Conservation (phyloP, 2,888 invertebrate species). For the Aspidapion aeneum region DNA sequence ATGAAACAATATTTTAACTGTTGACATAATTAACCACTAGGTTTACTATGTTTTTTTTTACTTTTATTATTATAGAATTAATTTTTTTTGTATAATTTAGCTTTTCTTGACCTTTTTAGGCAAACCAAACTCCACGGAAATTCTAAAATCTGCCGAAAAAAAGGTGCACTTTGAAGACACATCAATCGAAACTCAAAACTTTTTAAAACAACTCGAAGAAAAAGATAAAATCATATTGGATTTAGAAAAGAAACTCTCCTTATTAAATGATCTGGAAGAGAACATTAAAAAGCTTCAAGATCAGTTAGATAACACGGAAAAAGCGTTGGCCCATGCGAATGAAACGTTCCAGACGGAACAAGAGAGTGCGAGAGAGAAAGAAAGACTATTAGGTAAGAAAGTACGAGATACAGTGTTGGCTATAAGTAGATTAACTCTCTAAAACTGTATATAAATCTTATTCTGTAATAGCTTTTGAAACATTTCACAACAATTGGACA, state of each 20-base stretch:
- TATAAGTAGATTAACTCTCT: no score
- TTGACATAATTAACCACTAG: no score
- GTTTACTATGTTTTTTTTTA: no score
- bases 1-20: no score
- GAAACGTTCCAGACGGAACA: constrained; percentile 51
- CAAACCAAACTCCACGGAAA: constrained; percentile 43
- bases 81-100: no score
- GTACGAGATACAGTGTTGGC: no score
- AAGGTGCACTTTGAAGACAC: constrained; percentile 55
- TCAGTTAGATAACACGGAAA: constrained; percentile 55
- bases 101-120: no score
- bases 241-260: constrained; percentile 56
- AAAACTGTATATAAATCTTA: no score
- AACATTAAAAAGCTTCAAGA: constrained; percentile 56
- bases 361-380: constrained; percentile 47
- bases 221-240: constrained; percentile 57
- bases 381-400: constrained; percentile 5
- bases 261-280: constrained; percentile 47
- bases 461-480: no score
- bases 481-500: no score
- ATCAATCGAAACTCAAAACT: constrained; percentile 21
- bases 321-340: constrained; percentile 51
- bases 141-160: constrained; percentile 35
- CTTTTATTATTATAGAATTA: no score
- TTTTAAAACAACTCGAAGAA: constrained; percentile 57